Evolutionary conservation across 1,140 invertebrate genomes (phyloP).

Genomic region (Temnothorax curvispinosus): DNA sequence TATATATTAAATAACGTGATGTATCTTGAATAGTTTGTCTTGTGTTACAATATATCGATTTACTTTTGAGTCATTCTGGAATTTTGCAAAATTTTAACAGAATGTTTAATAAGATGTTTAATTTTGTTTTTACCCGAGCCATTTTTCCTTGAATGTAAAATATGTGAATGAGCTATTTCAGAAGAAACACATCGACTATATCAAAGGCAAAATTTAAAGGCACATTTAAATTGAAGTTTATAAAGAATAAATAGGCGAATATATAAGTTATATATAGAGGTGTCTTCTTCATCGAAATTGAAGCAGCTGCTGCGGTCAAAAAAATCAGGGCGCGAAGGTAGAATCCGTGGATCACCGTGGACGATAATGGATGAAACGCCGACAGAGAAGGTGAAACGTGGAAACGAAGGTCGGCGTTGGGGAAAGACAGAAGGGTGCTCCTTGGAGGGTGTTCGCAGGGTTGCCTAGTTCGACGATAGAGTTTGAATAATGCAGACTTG

Average conservation of each 20-base stretch:
- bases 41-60: neutral
- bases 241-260: neutral
- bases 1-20: neutral
- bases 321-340: constrained; percentile 6
- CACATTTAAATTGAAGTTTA: neutral
- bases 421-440: constrained; percentile 65
- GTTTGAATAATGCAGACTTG: constrained; percentile 85
- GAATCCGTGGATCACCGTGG: constrained; percentile 19
- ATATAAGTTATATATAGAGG: neutral
- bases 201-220: neutral
- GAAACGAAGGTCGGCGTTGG: constrained; percentile 36
- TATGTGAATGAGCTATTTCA: neutral
- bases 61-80: neutral
- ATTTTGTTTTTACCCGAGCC: neutral
- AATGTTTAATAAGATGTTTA: neutral
- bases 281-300: neutral
- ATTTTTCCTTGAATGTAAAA: neutral
- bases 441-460: constrained; percentile 53
- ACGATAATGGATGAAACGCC: constrained; percentile 59
- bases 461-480: constrained; percentile 69
- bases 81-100: neutral
- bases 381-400: constrained; percentile 51
- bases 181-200: neutral
- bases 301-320: neutral
- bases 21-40: neutral